These are phyloP conservation scores for Danio aesculapii DNA, from an alignment of 2,797 vertebrate genomes.

Conservation along the genomic window DNA sequence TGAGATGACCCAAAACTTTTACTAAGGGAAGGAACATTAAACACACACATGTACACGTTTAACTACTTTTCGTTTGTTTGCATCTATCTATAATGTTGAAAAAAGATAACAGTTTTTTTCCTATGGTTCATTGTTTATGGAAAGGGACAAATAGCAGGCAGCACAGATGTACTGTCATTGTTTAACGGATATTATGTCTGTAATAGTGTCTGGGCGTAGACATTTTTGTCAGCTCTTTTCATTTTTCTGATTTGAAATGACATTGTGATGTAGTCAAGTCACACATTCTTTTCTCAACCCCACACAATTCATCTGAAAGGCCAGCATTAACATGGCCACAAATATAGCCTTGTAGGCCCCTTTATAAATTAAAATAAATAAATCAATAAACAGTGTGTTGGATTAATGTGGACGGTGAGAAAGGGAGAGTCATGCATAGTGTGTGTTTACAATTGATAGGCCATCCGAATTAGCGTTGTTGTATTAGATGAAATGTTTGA, in stretches of 20 bases:
- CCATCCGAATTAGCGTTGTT: slow-evolving; percentile 4
- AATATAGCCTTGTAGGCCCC: slow-evolving; percentile 14
- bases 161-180: slow-evolving; percentile 75
- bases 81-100: slow-evolving; percentile 69
- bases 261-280: slow-evolving; percentile 69
- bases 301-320: slow-evolving; percentile 45
- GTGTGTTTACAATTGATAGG: slow-evolving; percentile 27
- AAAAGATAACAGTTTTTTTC: slow-evolving; percentile 69
- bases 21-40: slow-evolving; percentile 48
- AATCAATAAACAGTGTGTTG: slow-evolving; percentile 20
- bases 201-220: slow-evolving; percentile 84
- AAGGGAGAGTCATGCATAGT: slow-evolving; percentile 7
- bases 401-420: slow-evolving; percentile 3
- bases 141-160: slow-evolving; percentile 72
- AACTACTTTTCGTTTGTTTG: slow-evolving; percentile 39
- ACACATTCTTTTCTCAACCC: slow-evolving; percentile 44
- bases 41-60: slow-evolving; percentile 49
- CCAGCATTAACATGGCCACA: slow-evolving; percentile 51
- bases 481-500: slow-evolving; percentile 1
- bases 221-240: slow-evolving; percentile 82
- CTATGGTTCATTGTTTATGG: slow-evolving; percentile 72
- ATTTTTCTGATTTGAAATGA: slow-evolving; percentile 77
- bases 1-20: slow-evolving; percentile 34
- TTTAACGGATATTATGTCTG: slow-evolving; percentile 85
- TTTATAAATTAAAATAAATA: slow-evolving; percentile 42